Percentiles rank a stretch among this genome's conserved stretches.
phyloP scores from a whole-genome alignment of 2,888 invertebrate species.

The Hypsopygia costalis region DNA sequence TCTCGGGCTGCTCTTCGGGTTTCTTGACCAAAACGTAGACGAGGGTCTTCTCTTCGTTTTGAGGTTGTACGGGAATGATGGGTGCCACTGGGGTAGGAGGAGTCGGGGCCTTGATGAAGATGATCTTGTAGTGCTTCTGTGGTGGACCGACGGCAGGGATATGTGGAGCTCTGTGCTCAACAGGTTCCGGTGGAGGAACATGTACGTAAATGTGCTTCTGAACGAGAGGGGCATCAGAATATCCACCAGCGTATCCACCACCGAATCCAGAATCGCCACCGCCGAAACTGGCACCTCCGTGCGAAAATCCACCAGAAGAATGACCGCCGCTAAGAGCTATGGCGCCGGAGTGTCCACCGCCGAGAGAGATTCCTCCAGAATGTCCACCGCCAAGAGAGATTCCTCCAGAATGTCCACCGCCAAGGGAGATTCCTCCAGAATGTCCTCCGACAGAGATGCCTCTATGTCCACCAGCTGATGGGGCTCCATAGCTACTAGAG shows the following conservation, averaged over 20 bases:
- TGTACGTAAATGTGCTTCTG: constrained; percentile 95
- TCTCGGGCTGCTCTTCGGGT: constrained; percentile 91
- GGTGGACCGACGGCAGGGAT: constrained; percentile 85
- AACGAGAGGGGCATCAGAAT: constrained; percentile 82
- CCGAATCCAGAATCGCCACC: constrained; percentile 56
- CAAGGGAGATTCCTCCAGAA: constrained; percentile 45
- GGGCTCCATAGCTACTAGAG: constrained; percentile 46
- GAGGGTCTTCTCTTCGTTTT: constrained; percentile 93
- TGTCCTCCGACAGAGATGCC: constrained; percentile 42
- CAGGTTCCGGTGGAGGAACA: constrained; percentile 93
- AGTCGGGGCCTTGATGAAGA: constrained; percentile 95
- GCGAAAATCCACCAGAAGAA: constrained; percentile 27
- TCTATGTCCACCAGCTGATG: constrained; percentile 40
- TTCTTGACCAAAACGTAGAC: constrained; percentile 94
- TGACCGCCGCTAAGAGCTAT: constrained; percentile 26
- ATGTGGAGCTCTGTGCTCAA: constrained; percentile 83
- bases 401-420: constrained; percentile 47
- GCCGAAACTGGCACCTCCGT: constrained; percentile 33
- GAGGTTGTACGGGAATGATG: constrained; percentile 88
- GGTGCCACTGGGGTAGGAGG: constrained; percentile 91
- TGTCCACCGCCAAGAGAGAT: constrained; percentile 35
- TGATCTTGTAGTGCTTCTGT: constrained; percentile 95
- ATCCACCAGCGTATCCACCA: constrained; percentile 67
- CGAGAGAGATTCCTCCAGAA: constrained; percentile 30
- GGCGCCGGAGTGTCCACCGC: constrained; percentile 34